Conservation (phyloP, 30 jellyfish, hydroid and myxozoan genomes). For the Cassiopea andromeda region DNA sequence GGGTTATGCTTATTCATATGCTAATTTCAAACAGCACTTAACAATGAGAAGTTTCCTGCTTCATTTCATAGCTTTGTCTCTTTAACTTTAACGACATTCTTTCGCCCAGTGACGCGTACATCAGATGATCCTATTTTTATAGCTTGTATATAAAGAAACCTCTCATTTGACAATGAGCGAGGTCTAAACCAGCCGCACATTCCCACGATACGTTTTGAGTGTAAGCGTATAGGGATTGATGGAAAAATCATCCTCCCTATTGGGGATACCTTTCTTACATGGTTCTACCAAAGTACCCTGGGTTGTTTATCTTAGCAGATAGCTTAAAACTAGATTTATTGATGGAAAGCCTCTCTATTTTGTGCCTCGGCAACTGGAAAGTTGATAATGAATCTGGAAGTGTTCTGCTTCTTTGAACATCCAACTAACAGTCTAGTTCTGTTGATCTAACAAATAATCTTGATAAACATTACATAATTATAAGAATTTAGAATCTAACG, state of each 20-base stretch:
- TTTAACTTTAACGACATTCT: conserved; percentile 39
- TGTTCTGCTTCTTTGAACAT: too few relatives aligned
- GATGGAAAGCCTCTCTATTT: not conserved
- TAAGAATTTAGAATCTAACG: too few relatives aligned
- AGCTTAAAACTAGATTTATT: not conserved
- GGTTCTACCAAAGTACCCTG: not conserved
- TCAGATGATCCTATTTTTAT: conserved; percentile 30
- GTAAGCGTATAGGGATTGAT: not conserved
- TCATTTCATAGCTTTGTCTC: conserved; percentile 35
- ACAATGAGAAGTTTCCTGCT: conserved; percentile 72
- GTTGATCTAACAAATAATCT: too few relatives aligned
- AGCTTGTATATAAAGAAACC: conserved; percentile 27
- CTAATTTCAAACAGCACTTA: conserved; percentile 18
- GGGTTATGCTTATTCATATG: conserved; percentile 70
- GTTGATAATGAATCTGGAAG: not conserved
- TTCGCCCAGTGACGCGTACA: conserved; percentile 49
- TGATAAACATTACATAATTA: too few relatives aligned
- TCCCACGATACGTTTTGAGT: conserved; percentile 4
- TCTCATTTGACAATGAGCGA: conserved; percentile 5
- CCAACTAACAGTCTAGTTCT: too few relatives aligned
- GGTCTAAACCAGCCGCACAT: not conserved
- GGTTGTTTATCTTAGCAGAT: not conserved
- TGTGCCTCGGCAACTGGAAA: not conserved
- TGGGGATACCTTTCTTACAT: not conserved
- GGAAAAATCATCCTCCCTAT: not conserved